phyloP scores from a whole-genome alignment of 2,888 invertebrate genomes.

The Dolichopus griseipennis region DNA sequence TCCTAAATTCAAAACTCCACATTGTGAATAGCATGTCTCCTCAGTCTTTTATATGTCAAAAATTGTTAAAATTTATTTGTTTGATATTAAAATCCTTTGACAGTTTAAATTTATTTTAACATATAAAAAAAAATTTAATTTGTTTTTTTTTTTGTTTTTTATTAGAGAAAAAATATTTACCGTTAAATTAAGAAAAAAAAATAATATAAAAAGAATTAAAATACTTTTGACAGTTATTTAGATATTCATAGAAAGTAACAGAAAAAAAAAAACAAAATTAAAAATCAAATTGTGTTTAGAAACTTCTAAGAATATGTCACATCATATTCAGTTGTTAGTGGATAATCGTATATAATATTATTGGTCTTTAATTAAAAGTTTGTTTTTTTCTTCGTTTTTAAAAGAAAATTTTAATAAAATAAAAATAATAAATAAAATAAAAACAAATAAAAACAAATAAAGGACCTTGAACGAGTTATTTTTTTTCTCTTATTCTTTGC shows the following conservation, averaged over 20 bases:
- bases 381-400: too few relatives aligned
- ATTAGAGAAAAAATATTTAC: background rate
- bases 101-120: background rate
- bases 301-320: background rate
- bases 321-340: too few relatives aligned
- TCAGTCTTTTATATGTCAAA: background rate
- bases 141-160: too few relatives aligned
- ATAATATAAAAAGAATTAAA: background rate
- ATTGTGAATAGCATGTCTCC: background rate
- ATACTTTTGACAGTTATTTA: too few relatives aligned
- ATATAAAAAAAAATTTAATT: too few relatives aligned
- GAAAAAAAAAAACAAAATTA: background rate
- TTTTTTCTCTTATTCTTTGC: background rate
- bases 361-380: too few relatives aligned
- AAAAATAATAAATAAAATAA: background rate
- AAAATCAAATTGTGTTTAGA: background rate
- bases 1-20: too few relatives aligned
- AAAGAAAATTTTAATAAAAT: too few relatives aligned
- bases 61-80: background rate
- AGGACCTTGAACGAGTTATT: background rate
- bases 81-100: background rate
- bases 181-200: background rate
- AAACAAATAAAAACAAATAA: background rate
- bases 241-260: background rate
- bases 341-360: too few relatives aligned